Conservation (phyloP, 2,888 invertebrate species). For the Drosophila mimetica region DNA sequence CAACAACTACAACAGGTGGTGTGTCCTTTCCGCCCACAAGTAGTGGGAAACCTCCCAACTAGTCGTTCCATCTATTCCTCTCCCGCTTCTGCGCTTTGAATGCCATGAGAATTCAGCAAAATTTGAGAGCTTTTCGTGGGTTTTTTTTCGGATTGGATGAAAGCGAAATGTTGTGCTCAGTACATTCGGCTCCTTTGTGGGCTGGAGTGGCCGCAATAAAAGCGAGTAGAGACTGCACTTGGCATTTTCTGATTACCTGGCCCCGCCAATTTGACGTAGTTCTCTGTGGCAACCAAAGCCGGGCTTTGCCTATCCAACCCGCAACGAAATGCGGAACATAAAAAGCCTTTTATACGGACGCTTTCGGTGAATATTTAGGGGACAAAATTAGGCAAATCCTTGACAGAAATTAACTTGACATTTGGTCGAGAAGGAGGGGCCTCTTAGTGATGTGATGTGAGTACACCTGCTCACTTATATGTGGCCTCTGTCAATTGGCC, state of each 20-base stretch:
- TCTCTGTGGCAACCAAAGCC: slow-evolving; percentile 14
- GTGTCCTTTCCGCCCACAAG: neutral
- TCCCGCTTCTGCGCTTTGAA: slow-evolving; percentile 61
- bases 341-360: slow-evolving; percentile 37
- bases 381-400: slow-evolving; percentile 24
- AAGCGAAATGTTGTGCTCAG: slow-evolving; percentile 51
- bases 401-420: slow-evolving; percentile 36
- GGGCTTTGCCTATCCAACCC: slow-evolving; percentile 9
- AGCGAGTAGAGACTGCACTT: slow-evolving; percentile 52
- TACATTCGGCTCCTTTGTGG: slow-evolving; percentile 71
- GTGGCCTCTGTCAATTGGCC: slow-evolving; percentile 46
- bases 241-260: slow-evolving; percentile 62
- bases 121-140: slow-evolving; percentile 32
- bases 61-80: neutral
- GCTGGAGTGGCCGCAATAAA: slow-evolving; percentile 58
- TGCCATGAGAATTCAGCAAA: slow-evolving; percentile 60
- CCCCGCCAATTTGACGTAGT: slow-evolving; percentile 51
- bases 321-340: slow-evolving; percentile 19
- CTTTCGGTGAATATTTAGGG: slow-evolving; percentile 12
- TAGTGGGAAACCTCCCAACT: neutral
- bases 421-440: neutral
- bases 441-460: neutral
- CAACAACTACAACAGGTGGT: slow-evolving; percentile 40
- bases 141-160: slow-evolving; percentile 46
- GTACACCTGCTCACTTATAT: slow-evolving; percentile 8